A percentile compares a stretch with the other conserved stretches of the same genome.
Conservation (phyloP, 2,797 vertebrate genomes). For the Clarias platycephalus region DNA sequence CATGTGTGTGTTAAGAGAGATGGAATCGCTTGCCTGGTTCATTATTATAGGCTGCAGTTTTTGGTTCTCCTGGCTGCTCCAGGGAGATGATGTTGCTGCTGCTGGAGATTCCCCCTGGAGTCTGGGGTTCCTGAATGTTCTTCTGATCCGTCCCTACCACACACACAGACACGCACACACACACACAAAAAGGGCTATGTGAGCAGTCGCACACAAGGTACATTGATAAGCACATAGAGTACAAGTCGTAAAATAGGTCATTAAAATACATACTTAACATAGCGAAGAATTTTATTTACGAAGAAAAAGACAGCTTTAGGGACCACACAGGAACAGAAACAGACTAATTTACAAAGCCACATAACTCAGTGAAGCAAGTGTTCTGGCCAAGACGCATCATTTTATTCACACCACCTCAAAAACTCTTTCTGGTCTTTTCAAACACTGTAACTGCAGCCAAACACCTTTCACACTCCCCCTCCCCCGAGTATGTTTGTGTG, state of each 20-base stretch:
- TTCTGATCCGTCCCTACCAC: slow-evolving; percentile 49
- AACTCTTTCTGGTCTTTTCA: slow-evolving; percentile 34
- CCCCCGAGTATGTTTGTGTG: not conserved
- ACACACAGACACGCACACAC: slow-evolving; percentile 11
- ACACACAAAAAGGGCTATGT: not conserved
- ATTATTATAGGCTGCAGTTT: slow-evolving; percentile 53
- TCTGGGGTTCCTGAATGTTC: slow-evolving; percentile 55
- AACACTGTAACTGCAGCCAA: slow-evolving; percentile 36
- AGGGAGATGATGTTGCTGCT: slow-evolving; percentile 36
- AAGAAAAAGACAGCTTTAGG: not conserved
- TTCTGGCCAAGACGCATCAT: not conserved
- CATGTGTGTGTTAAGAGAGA: not conserved
- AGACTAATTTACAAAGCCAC: not conserved
- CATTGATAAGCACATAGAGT: not conserved
- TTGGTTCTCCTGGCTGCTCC: slow-evolving; percentile 58
- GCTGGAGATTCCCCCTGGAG: slow-evolving; percentile 51
- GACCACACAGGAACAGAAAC: not conserved
- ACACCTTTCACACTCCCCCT: slow-evolving; percentile 33
- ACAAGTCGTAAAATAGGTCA: not conserved
- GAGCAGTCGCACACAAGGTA: not conserved
- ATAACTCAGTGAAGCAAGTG: not conserved
- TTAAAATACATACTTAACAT: not conserved
- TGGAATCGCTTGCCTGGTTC: slow-evolving; percentile 66
- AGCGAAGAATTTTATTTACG: not conserved
- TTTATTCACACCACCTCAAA: slow-evolving; percentile 17